phyloP scores from a whole-genome alignment of 2,797 vertebrate genomes.

The Malurus leucopterus region DNA sequence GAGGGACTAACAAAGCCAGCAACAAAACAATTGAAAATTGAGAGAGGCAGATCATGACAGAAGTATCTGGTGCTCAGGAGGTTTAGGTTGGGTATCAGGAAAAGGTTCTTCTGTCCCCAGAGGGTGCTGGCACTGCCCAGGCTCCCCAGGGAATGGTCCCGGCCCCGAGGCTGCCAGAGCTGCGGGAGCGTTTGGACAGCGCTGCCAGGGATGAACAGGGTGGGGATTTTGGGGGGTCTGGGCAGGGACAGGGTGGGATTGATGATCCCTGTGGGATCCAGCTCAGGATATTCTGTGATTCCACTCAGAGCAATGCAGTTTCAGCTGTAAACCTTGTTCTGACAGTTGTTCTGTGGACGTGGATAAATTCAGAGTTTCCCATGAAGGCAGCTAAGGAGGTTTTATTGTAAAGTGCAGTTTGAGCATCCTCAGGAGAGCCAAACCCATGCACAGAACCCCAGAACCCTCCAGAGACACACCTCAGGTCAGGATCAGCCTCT shows the following conservation, averaged over 20 bases:
- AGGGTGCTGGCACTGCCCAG: not conserved
- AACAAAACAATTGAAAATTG: not conserved
- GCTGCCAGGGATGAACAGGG: not conserved
- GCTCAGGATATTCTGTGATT: not conserved
- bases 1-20: not conserved
- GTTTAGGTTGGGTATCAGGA: not conserved
- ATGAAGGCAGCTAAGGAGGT: not conserved
- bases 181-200: not conserved
- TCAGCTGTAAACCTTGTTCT: not conserved
- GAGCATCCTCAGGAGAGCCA: not conserved
- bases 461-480: not conserved
- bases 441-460: not conserved
- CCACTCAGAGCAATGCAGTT: not conserved
- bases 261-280: not conserved
- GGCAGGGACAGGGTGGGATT: rapidly evolving
- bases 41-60: not conserved
- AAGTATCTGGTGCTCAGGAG: not conserved
- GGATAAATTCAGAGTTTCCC: not conserved
- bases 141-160: not conserved
- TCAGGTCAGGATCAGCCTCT: not conserved
- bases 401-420: not conserved
- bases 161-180: not conserved
- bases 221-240: not conserved
- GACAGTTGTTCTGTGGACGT: not conserved
- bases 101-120: not conserved